These are phyloP conservation scores for Heteropelma amictum DNA, from an alignment of 2,888 invertebrate species.

Conservation along the genomic window DNA sequence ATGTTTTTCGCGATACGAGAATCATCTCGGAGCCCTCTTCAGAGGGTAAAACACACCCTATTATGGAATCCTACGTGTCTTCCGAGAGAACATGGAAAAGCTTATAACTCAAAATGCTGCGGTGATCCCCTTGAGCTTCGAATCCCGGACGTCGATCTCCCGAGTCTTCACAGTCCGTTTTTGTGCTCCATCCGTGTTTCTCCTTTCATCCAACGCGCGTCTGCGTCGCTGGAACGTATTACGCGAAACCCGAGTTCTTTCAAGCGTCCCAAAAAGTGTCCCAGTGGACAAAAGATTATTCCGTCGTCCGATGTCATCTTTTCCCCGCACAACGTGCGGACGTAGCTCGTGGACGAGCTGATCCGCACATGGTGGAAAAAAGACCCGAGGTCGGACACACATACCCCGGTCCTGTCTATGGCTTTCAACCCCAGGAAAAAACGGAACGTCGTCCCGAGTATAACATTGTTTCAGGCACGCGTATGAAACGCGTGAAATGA, in stretches of 20 bases:
- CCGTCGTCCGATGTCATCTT: constrained; percentile 33
- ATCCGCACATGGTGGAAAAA: no score
- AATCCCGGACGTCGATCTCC: constrained; percentile 1
- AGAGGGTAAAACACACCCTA: no score
- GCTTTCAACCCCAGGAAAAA: no score
- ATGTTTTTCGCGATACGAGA: no score
- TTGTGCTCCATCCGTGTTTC: neutral
- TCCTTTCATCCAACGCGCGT: neutral
- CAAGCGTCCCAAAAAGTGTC: constrained; percentile 3
- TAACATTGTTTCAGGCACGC: neutral
- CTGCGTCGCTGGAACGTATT: neutral
- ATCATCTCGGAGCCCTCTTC: no score
- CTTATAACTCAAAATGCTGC: constrained; percentile 35
- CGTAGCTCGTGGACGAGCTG: neutral
- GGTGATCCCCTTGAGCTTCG: constrained; percentile 10
- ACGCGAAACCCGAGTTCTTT: neutral
- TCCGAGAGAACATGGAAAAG: constrained; percentile 42
- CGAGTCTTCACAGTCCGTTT: neutral
- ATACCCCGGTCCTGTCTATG: no score
- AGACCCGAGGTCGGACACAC: neutral
- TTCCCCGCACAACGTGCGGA: constrained; percentile 20
- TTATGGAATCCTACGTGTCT: no score
- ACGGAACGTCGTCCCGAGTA: neutral
- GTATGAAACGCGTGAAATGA: neutral
- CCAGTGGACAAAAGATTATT: constrained; percentile 1